phyloP scores from a whole-genome alignment of 2,797 vertebrate genomes.

The Calcarius lapponicus region DNA sequence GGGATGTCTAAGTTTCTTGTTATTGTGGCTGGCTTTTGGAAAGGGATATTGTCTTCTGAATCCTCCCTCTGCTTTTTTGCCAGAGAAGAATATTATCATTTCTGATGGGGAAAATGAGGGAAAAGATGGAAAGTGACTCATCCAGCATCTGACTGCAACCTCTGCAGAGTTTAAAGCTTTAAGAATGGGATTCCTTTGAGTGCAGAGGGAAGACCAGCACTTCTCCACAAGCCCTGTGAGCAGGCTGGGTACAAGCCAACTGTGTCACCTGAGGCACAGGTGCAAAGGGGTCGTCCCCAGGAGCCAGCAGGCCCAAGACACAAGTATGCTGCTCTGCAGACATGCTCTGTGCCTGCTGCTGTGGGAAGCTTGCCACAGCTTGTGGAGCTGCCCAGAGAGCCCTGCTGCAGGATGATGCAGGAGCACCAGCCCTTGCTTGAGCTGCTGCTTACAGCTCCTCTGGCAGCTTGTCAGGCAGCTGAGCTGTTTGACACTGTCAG shows the following conservation, averaged over 20 bases:
- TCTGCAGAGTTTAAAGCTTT: background rate
- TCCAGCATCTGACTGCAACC: background rate
- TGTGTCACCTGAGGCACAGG: background rate
- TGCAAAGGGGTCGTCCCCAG: background rate
- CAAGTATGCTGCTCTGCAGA: too few species aligned
- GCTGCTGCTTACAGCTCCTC: too few species aligned
- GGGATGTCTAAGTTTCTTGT: background rate
- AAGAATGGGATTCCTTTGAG: background rate
- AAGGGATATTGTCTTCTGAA: background rate
- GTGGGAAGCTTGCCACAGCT: background rate
- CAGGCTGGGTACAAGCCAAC: background rate
- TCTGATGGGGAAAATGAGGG: accelerated
- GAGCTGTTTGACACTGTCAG: background rate
- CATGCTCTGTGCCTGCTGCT: too few species aligned
- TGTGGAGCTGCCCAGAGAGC: background rate
- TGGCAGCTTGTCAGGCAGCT: background rate
- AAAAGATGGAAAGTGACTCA: background rate
- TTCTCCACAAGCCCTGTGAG: accelerated
- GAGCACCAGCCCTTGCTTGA: background rate
- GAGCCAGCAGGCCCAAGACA: background rate
- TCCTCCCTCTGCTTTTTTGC: background rate
- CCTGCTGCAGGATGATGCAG: accelerated
- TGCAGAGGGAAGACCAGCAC: background rate
- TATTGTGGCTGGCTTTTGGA: background rate
- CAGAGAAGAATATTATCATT: background rate